Evolutionary conservation across 2,888 invertebrate genomes (phyloP).

Genomic region (Melanostoma scalare): DNA sequence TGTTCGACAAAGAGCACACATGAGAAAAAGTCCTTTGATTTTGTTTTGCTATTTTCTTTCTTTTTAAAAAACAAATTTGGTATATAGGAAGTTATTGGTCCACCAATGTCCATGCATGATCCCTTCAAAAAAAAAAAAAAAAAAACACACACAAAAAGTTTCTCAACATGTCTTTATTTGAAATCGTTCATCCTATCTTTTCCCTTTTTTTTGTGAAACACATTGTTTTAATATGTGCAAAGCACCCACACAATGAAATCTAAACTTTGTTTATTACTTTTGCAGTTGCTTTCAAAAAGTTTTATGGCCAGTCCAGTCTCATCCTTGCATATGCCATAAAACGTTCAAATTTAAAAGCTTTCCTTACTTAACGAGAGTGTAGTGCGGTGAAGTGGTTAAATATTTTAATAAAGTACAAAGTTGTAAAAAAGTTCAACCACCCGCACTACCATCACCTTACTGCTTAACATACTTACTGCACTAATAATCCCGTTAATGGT

Average conservation of each 20-base stretch:
- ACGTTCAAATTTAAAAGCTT: slow-evolving; percentile 61
- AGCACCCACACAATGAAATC: neutral
- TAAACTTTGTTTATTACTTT: slow-evolving; percentile 48
- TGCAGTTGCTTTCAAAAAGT: slow-evolving; percentile 15
- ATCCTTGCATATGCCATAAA: slow-evolving; percentile 42
- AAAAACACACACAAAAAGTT: too few relatives aligned
- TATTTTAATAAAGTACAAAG: slow-evolving; percentile 71
- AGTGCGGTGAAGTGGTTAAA: slow-evolving; percentile 54
- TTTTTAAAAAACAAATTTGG: too few relatives aligned
- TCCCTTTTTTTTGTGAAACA: too few relatives aligned
- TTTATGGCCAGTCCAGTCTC: slow-evolving; percentile 21
- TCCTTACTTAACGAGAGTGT: slow-evolving; percentile 40
- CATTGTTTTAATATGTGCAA: too few relatives aligned
- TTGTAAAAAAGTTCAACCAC: slow-evolving; percentile 61
- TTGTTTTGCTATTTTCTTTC: too few relatives aligned
- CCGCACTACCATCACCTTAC: slow-evolving; percentile 11
- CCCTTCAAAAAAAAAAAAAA: too few relatives aligned
- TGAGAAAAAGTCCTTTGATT: too few relatives aligned
- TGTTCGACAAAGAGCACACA: too few relatives aligned
- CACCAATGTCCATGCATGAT: too few relatives aligned
- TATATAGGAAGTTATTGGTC: too few relatives aligned
- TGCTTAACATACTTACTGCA: slow-evolving; percentile 66
- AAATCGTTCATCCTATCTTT: too few relatives aligned
- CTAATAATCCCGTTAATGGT: slow-evolving; percentile 71
- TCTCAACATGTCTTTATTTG: too few relatives aligned